A percentile compares a stretch with the other conserved stretches of the same genome.
Evolutionary conservation across 1,140 invertebrate genomes (phyloP).

Genomic region (Conus betulinus): DNA sequence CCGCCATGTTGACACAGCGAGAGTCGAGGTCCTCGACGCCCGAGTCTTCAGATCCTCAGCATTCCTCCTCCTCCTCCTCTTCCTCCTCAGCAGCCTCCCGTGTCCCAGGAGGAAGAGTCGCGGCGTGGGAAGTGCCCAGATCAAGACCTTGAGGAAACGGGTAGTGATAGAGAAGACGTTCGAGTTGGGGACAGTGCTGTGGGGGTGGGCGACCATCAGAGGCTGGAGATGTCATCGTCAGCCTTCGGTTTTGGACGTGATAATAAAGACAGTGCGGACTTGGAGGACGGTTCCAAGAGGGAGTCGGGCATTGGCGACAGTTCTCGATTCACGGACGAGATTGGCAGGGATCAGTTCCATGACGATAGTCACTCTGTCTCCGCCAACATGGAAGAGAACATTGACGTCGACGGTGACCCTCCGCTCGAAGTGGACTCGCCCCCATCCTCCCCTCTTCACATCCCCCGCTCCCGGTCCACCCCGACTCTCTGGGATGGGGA

Average conservation of each 20-base stretch:
- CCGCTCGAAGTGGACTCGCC: slow-evolving; percentile 43
- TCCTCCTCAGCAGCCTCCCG: neutral
- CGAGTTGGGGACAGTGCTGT: neutral
- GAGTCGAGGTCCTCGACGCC: slow-evolving; percentile 11
- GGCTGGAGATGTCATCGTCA: neutral
- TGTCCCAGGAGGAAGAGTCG: neutral
- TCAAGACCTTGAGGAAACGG: neutral
- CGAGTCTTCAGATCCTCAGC: slow-evolving; percentile 9
- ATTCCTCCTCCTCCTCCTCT: neutral
- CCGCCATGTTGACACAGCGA: neutral
- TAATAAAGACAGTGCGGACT: neutral
- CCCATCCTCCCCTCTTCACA: slow-evolving; percentile 37
- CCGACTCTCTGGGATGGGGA: neutral
- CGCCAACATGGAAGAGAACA: slow-evolving; percentile 18
- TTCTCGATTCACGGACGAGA: slow-evolving; percentile 14
- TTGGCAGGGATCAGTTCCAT: slow-evolving; percentile 10
- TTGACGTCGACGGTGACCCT: slow-evolving; percentile 39
- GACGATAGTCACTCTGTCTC: neutral
- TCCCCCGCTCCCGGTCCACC: slow-evolving; percentile 14
- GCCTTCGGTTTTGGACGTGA: neutral
- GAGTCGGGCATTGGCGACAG: neutral
- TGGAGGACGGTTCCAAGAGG: neutral
- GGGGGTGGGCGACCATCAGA: neutral
- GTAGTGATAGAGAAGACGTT: neutral
- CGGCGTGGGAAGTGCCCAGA: neutral